Evolutionary conservation across 1,140 invertebrate species (phyloP), one percentile per base, ranked within the genome.

Genomic region (Ips typographus): DNA sequence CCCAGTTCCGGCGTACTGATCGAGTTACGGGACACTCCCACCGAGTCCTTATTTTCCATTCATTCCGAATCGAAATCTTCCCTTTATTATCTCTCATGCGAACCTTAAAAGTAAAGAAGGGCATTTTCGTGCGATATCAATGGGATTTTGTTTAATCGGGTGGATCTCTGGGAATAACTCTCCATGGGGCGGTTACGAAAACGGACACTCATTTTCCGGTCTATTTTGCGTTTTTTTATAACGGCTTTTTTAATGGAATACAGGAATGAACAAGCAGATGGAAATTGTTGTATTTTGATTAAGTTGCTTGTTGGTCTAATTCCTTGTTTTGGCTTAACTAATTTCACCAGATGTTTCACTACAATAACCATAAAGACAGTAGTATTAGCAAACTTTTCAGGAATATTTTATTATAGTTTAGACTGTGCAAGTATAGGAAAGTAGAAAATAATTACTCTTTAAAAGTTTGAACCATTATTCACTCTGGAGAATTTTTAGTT

Each of bases 1-100:
- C 76, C 76, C 76, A 77, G 75, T 77, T 77, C 76, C 76, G 76
- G 67, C 73, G 71, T 70, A 59, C 63, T 67, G 75, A 74, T 77
- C 72, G 71, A 68, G 68, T 76, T 77, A 73, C 76, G 37, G 53
- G 72, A 73, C 72, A 69, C 72, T 70, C 73, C 73, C 70, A 70
- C 57, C 65, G 71, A 49, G 56, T 71, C 66, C 66, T 68, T 66
- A 58, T 38, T 40, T 62, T 65, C 60, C 58, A 69, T 70, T 70
- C 68, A 70, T 70, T 64, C 36, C 51, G 42, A 56, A 47, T 57
- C 68, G 61, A 64, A 57, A 68, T 68, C 66, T 68, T 68, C 66
- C 66, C 66, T 55, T 62, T 68, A 57, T 62, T 55, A 68, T 68
- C 49, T 68, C 66, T 68, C 66, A 68, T 62, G 59, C 60, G 56